Conservation (phyloP, 64 coral and sea anemone genomes). For the Pocillopora verrucosa region DNA sequence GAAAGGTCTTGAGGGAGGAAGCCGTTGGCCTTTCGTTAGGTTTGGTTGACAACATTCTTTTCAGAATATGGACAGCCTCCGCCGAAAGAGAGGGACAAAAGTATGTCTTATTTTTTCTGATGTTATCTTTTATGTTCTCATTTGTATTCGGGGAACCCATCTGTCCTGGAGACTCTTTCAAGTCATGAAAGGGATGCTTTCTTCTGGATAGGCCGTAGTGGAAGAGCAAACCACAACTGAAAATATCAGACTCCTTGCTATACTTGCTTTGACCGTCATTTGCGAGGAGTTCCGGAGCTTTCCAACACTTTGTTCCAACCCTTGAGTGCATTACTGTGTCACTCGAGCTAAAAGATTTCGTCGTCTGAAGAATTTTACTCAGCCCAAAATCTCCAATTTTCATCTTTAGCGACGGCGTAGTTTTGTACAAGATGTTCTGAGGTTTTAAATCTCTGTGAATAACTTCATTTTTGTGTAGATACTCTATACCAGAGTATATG, state of each 20-base stretch:
- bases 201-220: conserved; percentile 24
- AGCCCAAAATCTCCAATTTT: conserved; percentile 81
- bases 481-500: conserved; percentile 21
- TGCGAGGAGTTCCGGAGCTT: conserved; percentile 2
- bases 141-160: not conserved
- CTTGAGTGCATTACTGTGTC: not conserved
- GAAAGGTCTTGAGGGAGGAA: not conserved
- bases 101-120: not conserved
- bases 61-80: conserved; percentile 4
- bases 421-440: conserved; percentile 77
- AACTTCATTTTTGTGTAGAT: conserved; percentile 50
- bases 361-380: conserved; percentile 15
- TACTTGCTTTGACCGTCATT: not conserved
- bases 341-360: not conserved
- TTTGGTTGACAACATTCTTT: not conserved
- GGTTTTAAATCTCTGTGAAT: conserved; percentile 76
- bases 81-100: not conserved
- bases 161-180: too few relatives aligned
- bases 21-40: conserved; percentile 10
- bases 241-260: conserved; percentile 28
- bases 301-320: conserved; percentile 41
- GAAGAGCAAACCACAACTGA: conserved; percentile 29
- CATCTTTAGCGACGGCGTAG: conserved; percentile 35
- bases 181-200: conserved; percentile 29
- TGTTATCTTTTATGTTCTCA: not conserved